Percentiles rank a stretch among this genome's conserved stretches.
Evolutionary conservation across 2,797 vertebrate species (phyloP).

Genomic region (Leucoraja ocellata): DNA sequence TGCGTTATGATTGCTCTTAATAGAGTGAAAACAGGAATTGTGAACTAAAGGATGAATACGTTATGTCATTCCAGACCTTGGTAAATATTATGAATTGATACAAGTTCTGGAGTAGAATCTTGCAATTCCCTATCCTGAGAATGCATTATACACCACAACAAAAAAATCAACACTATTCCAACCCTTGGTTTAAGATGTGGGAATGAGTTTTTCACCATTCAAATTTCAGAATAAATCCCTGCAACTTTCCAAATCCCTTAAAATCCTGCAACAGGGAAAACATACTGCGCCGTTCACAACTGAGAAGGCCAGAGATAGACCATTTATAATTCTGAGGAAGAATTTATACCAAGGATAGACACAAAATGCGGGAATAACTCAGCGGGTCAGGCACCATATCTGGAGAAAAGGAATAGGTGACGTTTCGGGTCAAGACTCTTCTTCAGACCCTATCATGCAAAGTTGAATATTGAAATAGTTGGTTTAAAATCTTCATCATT

Average conservation of each 20-base stretch:
- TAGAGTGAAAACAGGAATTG: too few species aligned
- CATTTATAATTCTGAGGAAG: not conserved
- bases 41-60: too few species aligned
- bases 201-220: not conserved
- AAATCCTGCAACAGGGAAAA: not conserved
- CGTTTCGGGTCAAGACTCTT: too few species aligned
- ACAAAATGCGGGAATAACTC: too few species aligned
- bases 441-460: too few species aligned
- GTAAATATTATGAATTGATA: not conserved
- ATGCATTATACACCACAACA: not conserved
- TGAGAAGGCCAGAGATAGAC: not conserved
- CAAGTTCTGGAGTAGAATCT: not conserved
- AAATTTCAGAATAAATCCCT: not conserved
- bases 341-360: too few species aligned
- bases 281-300: too few species aligned
- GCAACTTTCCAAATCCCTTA: not conserved
- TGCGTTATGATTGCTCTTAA: too few species aligned
- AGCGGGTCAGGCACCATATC: too few species aligned
- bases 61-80: not conserved
- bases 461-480: too few species aligned
- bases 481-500: not conserved
- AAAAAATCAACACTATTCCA: too few species aligned
- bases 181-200: not conserved
- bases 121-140: not conserved
- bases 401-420: too few species aligned